phyloP scores from a whole-genome alignment of 2,888 invertebrate species.

The Rhagonycha lutea region DNA sequence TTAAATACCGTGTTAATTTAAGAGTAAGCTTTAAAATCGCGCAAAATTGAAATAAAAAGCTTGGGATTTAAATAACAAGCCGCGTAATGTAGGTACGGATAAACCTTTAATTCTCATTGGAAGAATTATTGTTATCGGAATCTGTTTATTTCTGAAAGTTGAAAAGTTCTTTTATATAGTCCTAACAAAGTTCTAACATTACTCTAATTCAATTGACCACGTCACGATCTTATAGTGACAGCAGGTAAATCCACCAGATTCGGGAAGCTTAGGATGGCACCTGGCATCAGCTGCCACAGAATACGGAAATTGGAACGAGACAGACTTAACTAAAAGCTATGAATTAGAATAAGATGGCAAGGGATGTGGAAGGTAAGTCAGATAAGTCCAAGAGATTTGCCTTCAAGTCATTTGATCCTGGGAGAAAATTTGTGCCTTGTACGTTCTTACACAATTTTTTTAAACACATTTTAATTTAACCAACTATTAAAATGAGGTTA shows the following conservation, averaged over 20 bases:
- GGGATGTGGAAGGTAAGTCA: constrained; percentile 48
- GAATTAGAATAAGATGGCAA: constrained; percentile 40
- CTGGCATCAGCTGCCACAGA: constrained; percentile 48
- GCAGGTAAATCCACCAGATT: constrained; percentile 51
- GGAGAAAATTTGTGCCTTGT: constrained; percentile 51
- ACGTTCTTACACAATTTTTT: constrained; percentile 24
- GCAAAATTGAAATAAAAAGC: constrained; percentile 55
- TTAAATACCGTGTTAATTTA: constrained; percentile 53
- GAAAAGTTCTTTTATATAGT: constrained; percentile 36
- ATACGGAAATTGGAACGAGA: constrained; percentile 40
- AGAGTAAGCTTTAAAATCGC: constrained; percentile 51
- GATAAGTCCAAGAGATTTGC: constrained; percentile 51
- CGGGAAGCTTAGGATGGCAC: constrained; percentile 49
- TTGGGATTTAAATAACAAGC: constrained; percentile 52
- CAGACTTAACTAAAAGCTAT: constrained; percentile 31
- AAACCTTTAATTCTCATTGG: constrained; percentile 42
- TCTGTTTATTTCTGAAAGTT: constrained; percentile 34
- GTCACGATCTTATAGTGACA: constrained; percentile 48
- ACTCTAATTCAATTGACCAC: constrained; percentile 49
- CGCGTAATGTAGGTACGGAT: constrained; percentile 44
- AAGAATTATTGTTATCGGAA: constrained; percentile 39
- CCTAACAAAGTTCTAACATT: constrained; percentile 33
- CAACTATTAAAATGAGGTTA: neutral
- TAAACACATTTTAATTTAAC: neutral
- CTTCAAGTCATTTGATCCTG: constrained; percentile 54